Evolutionary conservation across 1,140 invertebrate species (phyloP).

Genomic region (Psilanteris sp.): DNA sequence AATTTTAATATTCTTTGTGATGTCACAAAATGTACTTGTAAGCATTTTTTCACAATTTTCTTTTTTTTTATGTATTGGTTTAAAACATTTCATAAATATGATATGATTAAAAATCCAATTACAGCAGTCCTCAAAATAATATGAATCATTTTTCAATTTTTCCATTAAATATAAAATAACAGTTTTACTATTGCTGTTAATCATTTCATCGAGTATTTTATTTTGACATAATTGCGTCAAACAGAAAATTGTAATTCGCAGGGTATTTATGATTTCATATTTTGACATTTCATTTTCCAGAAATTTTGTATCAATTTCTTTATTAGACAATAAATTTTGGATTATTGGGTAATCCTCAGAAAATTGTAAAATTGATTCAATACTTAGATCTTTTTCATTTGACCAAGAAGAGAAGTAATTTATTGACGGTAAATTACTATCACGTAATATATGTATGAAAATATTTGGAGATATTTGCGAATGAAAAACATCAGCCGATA

Average conservation of each 20-base stretch:
- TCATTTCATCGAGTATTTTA: conserved; percentile 40
- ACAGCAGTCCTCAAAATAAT: conserved; percentile 54
- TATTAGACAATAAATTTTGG: conserved; percentile 11
- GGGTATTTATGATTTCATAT: conserved; percentile 25
- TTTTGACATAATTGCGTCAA: conserved; percentile 66
- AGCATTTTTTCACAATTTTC: conserved; percentile 69
- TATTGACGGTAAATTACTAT: conserved; percentile 48
- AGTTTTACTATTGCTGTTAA: conserved; percentile 60
- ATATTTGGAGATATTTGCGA: conserved; percentile 67
- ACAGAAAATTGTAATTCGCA: conserved; percentile 71
- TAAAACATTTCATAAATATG: conserved; percentile 81
- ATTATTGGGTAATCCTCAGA: conserved; percentile 20
- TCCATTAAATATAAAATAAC: conserved; percentile 67
- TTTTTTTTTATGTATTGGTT: conserved; percentile 76
- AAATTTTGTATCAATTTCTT: conserved; percentile 4
- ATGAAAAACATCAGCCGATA: conserved; percentile 70
- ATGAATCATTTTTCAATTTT: conserved; percentile 45
- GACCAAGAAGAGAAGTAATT: conserved; percentile 33
- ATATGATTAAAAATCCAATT: conserved; percentile 79
- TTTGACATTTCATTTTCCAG: conserved; percentile 4
- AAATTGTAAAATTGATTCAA: conserved; percentile 15
- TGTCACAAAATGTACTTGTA: conserved; percentile 77
- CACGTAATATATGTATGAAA: conserved; percentile 61
- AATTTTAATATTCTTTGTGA: conserved; percentile 56
- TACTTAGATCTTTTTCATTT: not conserved